These are phyloP conservation scores for Oncorhynchus nerka DNA, from an alignment of 2,113 vertebrate species.

Conservation along the genomic window DNA sequence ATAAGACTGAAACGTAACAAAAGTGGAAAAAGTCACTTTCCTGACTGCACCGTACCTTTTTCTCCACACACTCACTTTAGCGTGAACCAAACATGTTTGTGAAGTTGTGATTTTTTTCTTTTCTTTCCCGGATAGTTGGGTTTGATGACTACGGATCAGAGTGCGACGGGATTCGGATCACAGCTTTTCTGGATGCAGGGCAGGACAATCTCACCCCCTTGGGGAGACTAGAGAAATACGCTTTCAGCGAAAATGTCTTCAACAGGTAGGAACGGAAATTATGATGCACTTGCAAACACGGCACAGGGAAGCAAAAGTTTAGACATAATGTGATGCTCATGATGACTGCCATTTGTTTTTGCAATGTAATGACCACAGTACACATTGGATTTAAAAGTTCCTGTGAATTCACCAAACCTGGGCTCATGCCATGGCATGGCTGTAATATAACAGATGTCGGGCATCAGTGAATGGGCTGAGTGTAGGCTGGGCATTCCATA, in stretches of 20 bases:
- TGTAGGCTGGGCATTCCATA: neutral
- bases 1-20: too few relatives aligned
- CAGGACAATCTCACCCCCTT: constrained; percentile 85
- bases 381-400: too few relatives aligned
- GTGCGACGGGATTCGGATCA: constrained; percentile 84
- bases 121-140: constrained; percentile 69
- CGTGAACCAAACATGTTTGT: neutral
- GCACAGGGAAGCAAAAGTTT: too few relatives aligned
- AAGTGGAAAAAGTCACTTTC: too few relatives aligned
- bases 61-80: neutral
- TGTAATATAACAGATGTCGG: too few relatives aligned
- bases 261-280: constrained; percentile 75
- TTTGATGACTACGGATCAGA: constrained; percentile 89
- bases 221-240: constrained; percentile 84
- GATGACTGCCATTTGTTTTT: neutral
- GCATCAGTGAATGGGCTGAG: neutral
- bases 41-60: too few relatives aligned
- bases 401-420: too few relatives aligned
- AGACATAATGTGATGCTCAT: too few relatives aligned
- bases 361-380: neutral
- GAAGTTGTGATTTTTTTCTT: neutral
- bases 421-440: too few relatives aligned
- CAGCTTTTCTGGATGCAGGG: constrained; percentile 84
- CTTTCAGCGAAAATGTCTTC: constrained; percentile 88
- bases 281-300: neutral